phyloP scores from a whole-genome alignment of 2,113 vertebrate genomes.

The Indicator indicator region DNA sequence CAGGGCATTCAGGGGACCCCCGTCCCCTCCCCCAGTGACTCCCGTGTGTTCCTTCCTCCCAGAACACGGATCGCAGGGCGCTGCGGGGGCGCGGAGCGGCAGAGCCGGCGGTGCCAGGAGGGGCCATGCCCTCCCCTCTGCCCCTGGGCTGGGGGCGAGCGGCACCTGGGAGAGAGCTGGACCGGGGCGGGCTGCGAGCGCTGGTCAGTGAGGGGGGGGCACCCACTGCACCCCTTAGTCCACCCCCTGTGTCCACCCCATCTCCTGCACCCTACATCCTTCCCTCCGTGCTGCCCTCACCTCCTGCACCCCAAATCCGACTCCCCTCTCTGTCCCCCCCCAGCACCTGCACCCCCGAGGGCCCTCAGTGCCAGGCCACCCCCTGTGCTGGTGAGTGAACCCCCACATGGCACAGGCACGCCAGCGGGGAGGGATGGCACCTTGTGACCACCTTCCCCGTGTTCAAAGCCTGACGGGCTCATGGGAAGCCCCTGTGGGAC shows the following conservation, averaged over 20 bases:
- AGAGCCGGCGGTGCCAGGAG: slow-evolving; percentile 79
- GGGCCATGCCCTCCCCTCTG: slow-evolving; percentile 85
- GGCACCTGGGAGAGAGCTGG: background rate
- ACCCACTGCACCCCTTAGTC: background rate
- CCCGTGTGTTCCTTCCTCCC: too few species aligned
- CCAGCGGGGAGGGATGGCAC: background rate
- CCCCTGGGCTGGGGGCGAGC: slow-evolving; percentile 48
- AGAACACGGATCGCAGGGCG: background rate
- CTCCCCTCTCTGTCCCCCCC: slow-evolving; percentile 6
- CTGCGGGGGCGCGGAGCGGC: slow-evolving; percentile 82
- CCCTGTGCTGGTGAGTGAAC: slow-evolving; percentile 80
- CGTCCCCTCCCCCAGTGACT: background rate
- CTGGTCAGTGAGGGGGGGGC: background rate
- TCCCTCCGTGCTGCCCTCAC: too few species aligned
- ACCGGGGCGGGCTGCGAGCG: background rate
- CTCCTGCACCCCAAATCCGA: background rate
- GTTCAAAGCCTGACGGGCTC: too few species aligned
- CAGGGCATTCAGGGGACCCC: too few species aligned
- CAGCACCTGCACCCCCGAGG: slow-evolving; percentile 89
- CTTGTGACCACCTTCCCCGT: too few species aligned
- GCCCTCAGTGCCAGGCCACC: slow-evolving; percentile 80
- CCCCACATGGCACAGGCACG: background rate
- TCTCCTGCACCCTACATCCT: slow-evolving; percentile 82
- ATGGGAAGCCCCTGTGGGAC: background rate
- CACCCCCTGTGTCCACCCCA: slow-evolving; percentile 59